phyloP scores from a whole-genome alignment of 2,888 invertebrate genomes.

The Napeogenes inachia region DNA sequence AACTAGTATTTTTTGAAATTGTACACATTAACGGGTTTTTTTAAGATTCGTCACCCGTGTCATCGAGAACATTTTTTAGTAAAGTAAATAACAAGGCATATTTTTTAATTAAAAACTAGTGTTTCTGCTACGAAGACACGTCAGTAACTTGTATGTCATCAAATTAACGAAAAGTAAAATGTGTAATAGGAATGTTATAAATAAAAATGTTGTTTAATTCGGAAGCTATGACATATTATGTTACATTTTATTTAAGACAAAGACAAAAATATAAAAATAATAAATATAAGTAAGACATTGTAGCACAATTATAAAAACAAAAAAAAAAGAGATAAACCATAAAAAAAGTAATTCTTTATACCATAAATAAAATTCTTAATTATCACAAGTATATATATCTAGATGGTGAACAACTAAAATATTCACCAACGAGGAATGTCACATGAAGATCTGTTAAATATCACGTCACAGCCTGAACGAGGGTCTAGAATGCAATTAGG shows the following conservation, averaged over 20 bases:
- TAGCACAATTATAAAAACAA: slow-evolving; percentile 3
- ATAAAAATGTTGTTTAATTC: neutral
- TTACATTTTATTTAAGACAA: slow-evolving; percentile 1
- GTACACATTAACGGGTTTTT: no score
- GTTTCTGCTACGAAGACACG: no score
- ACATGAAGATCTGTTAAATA: slow-evolving; percentile 6
- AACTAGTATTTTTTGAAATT: no score
- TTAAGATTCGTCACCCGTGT: no score
- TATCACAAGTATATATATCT: slow-evolving; percentile 2
- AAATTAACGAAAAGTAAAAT: no score
- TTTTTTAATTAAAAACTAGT: no score
- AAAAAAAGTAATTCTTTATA: neutral
- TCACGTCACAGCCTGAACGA: neutral
- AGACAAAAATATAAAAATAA: slow-evolving; percentile 1
- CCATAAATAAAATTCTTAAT: slow-evolving; percentile 4
- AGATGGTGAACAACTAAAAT: neutral
- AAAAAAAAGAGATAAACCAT: neutral
- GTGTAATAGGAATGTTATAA: neutral
- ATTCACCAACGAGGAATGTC: neutral
- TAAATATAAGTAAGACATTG: neutral
- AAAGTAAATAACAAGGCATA: no score
- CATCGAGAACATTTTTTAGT: no score
- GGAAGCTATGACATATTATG: neutral
- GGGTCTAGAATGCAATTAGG: neutral
- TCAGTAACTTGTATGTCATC: no score